Evolutionary conservation across 1,140 invertebrate genomes (phyloP), one percentile per base, ranked within the genome.

Genomic region (Eciton burchellii): DNA sequence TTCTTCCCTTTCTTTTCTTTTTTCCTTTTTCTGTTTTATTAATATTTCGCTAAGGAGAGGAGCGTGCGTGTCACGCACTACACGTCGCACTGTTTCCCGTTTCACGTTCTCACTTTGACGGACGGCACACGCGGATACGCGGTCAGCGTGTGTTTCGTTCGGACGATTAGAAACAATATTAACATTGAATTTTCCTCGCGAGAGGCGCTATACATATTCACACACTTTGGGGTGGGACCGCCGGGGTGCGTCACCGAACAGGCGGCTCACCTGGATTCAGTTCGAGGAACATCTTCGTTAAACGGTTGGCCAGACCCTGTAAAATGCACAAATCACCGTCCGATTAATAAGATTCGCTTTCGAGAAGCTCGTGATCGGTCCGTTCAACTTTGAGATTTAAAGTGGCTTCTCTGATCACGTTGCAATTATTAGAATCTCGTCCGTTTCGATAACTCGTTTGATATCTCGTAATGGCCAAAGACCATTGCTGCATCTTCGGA

Each of bases 301-400:
- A 93, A 95, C 94, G 86, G 95, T 94, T 89, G 95, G 95, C 95
- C 95, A 95, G 79, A 95, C 95, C 90, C 95, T 95, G 95, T 3
- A 95, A 95, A 88, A 92, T 1, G 5, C 26, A 77, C 43, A 82
- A 19, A 68, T 16, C 3, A 54, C 21, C 63, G 43, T 21, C 35
- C 41, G 0, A 54, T 35, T 86, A 52, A 47, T n/a, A 26, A 43
- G 77, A 29, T 21, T 57, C 19, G 45, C 12, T 65, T 65, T 41
- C 11, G 35, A 16, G 56, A 21, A 19, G 47, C 71, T n/a, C n/a
- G n/a, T 57, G 14, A 21, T n/a, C 14, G 24, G 56, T 5, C 1
- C 16, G 3, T 41, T 19, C 11, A 35, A 35, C n/a, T 71, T 35
- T 29, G 6, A 35, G 6, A 35, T 54, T 56, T 19, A 21, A 6